A percentile compares a stretch with the other conserved stretches of the same genome.
phyloP scores from a whole-genome alignment of 2,113 vertebrate genomes.

The Brevimyrus niger region DNA sequence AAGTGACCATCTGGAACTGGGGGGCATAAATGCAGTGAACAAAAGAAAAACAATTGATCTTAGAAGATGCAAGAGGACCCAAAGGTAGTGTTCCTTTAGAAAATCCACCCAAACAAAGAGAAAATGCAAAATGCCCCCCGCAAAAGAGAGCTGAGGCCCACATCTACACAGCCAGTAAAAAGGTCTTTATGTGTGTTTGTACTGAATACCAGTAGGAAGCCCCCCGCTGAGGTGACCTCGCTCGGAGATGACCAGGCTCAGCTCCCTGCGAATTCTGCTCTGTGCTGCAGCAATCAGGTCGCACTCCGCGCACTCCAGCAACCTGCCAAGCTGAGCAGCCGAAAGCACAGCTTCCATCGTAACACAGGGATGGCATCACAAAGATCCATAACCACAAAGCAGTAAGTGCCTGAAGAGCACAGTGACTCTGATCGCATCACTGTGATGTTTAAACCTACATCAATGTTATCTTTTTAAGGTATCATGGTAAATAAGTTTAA shows the following conservation, averaged over 20 bases:
- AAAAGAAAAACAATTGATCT: background rate
- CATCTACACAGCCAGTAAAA: background rate
- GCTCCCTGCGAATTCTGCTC: constrained; percentile 55
- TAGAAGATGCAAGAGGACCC: background rate
- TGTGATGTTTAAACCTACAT: background rate
- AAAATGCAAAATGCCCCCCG: background rate
- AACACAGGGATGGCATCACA: background rate
- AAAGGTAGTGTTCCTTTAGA: background rate
- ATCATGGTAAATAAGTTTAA: background rate
- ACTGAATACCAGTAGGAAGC: constrained; percentile 54
- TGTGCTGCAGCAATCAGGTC: constrained; percentile 59
- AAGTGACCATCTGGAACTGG: background rate
- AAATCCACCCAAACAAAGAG: background rate
- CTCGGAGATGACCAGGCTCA: constrained; percentile 59
- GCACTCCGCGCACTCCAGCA: constrained; percentile 64
- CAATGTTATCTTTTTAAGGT: background rate
- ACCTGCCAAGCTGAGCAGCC: constrained; percentile 57
- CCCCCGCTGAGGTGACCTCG: constrained; percentile 41
- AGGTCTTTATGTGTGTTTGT: background rate
- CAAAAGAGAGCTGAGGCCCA: background rate
- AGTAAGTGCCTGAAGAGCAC: background rate
- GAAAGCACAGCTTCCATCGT: background rate
- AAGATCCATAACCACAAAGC: background rate
- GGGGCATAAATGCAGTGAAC: background rate
- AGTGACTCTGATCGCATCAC: background rate